Evolutionary conservation across 2,888 invertebrate species (phyloP), one percentile per base, ranked within the genome.

Genomic region (Acleris laterana): DNA sequence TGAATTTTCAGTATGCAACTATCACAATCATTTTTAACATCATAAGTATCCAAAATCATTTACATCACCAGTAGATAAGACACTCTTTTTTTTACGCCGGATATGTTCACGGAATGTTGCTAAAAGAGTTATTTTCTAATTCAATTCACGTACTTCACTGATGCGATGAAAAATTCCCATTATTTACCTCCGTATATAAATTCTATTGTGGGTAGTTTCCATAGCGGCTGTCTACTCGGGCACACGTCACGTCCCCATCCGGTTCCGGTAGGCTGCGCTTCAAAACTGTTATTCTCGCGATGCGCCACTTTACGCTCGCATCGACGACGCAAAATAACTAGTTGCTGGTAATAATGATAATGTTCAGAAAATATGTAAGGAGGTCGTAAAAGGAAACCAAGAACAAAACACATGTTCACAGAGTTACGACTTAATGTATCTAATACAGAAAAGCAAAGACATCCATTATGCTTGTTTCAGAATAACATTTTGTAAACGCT

Each of bases 201-300:
- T 57, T 57, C 38, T 38, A 66, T 56, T 63, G 68, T 65, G 49
- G 53, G 58, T 44, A 57, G 61, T 48, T 53, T 60, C 58, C 52
- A 52, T 46, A 32, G 72, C 70, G 70, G 72, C 74, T 76, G 72
- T 69, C 72, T 71, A 79, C 78, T 82, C 74, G 76, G 76, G 76
- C 79, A 79, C 79, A 79, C 82, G 84, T 84, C 84, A 81, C 78
- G 75, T 78, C 74, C 79, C 78, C 81, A 76, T 85, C 82, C 82
- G 78, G 81, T 78, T 84, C 85, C 87, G 83, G 76, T 72, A 74
- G 75, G 75, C 72, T 75, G 75, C 75, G 75, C 76, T 79, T 76
- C 79, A 77, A 75, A 79, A 76, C 78, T 78, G 71, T 72, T 74
- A 70, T 71, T 71, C 74, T 73, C 71, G 63, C 62, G 63, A 56